Evolutionary conservation across 2,888 invertebrate genomes (phyloP).

Genomic region (Nymphalis polychloros): DNA sequence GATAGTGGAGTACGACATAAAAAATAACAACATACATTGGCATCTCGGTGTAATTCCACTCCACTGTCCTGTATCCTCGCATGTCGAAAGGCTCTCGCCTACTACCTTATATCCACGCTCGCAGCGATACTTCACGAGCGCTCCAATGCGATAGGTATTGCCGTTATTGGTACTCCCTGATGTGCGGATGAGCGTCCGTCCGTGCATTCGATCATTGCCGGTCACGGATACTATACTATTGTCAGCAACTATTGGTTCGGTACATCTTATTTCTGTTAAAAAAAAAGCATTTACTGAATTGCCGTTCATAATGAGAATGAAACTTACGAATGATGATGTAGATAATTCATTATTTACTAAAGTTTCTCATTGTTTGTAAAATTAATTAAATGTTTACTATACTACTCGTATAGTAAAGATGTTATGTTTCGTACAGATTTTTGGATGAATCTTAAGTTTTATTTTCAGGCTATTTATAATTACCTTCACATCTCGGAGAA

Average conservation of each 20-base stretch:
- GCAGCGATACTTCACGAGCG: conserved; percentile 93
- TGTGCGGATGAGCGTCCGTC: conserved; percentile 90
- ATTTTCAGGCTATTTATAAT: background rate
- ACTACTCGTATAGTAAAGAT: too few relatives aligned
- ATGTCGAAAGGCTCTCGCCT: conserved; percentile 91
- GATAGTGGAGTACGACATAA: background rate
- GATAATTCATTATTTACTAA: too few relatives aligned
- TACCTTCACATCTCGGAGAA: conserved; percentile 93
- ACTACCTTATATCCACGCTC: conserved; percentile 94
- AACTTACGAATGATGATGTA: too few relatives aligned
- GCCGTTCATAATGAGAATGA: too few relatives aligned
- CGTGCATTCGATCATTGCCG: conserved; percentile 94
- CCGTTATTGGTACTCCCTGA: conserved; percentile 85
- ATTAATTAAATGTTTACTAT: too few relatives aligned
- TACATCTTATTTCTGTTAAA: conserved; percentile 90
- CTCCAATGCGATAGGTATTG: conserved; percentile 92
- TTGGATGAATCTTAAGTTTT: background rate
- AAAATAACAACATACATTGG: conserved; percentile 84
- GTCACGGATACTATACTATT: conserved; percentile 94
- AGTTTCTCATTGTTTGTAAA: too few relatives aligned
- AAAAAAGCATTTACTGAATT: background rate
- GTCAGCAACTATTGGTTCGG: conserved; percentile 90
- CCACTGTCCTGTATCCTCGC: conserved; percentile 93
- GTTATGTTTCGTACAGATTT: background rate
- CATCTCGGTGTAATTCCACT: conserved; percentile 91